These are phyloP conservation scores for Caenorhabditis virilis DNA, from an alignment of 2,888 invertebrate species.

Conservation along the genomic window DNA sequence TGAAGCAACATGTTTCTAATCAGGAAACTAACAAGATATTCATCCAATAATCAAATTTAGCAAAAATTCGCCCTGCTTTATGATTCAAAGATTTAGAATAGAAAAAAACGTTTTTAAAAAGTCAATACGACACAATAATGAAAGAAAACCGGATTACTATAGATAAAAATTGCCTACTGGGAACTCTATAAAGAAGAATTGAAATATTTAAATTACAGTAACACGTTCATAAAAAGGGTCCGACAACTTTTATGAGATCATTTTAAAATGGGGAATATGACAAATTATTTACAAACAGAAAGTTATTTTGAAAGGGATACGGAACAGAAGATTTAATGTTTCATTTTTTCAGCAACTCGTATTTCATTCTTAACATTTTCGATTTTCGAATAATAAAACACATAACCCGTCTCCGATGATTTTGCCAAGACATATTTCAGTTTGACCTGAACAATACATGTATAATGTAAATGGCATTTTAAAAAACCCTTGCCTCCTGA, in stretches of 20 bases:
- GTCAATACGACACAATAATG: neutral
- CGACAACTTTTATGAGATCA: neutral
- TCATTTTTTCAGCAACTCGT: too few species aligned
- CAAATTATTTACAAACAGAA: neutral
- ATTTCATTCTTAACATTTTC: too few species aligned
- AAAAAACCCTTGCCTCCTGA: neutral
- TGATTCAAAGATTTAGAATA: neutral
- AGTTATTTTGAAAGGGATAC: too few species aligned
- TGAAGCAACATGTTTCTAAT: too few species aligned
- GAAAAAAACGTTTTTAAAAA: conserved; percentile 2
- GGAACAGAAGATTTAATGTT: too few species aligned
- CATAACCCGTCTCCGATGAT: neutral
- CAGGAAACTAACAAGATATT: too few species aligned
- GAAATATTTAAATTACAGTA: too few species aligned
- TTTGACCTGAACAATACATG: too few species aligned
- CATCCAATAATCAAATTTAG: too few species aligned
- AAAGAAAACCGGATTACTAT: neutral
- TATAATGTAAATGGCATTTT: neutral
- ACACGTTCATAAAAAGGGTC: too few species aligned
- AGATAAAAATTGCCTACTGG: neutral
- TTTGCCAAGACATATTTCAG: neutral
- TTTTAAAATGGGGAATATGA: neutral
- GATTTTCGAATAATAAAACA: conserved; percentile 1
- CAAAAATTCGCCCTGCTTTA: too few species aligned
- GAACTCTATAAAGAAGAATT: neutral